Evolutionary conservation across 1,140 invertebrate species (phyloP).

Genomic region (Ostrea edulis): DNA sequence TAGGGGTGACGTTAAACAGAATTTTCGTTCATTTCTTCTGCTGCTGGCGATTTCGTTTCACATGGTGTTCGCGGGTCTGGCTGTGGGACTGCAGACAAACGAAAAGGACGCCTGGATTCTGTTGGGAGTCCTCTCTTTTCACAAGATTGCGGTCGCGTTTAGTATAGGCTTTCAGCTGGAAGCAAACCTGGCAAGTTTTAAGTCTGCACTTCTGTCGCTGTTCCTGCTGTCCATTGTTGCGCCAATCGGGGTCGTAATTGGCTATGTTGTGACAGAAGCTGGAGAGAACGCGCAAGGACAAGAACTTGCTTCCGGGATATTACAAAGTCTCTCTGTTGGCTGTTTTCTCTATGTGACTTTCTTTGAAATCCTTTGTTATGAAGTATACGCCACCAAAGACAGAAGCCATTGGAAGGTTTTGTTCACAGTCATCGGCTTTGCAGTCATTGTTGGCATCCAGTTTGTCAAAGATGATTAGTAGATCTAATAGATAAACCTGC

Average conservation of each 20-base stretch:
- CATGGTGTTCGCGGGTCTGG: conserved; percentile 74
- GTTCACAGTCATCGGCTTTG: conserved; percentile 59
- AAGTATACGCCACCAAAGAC: conserved; percentile 66
- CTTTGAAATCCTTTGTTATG: conserved; percentile 89
- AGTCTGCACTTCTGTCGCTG: conserved; percentile 68
- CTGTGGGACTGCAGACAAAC: conserved; percentile 71
- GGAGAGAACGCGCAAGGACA: conserved; percentile 59
- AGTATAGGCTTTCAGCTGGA: conserved; percentile 86
- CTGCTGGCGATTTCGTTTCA: conserved; percentile 73
- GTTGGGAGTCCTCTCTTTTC: conserved; percentile 82
- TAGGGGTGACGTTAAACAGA: background rate
- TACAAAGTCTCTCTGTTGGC: conserved; percentile 88
- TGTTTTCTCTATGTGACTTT: conserved; percentile 95
- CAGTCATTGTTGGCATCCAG: conserved; percentile 57
- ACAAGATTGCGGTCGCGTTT: conserved; percentile 89
- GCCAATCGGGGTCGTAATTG: conserved; percentile 83
- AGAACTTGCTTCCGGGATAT: conserved; percentile 78
- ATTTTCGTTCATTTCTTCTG: conserved; percentile 63
- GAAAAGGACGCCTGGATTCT: conserved; percentile 85
- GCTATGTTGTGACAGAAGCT: conserved; percentile 79
- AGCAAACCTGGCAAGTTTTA: conserved; percentile 82
- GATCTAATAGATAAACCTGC: too few relatives aligned
- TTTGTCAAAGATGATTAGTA: conserved; percentile 23
- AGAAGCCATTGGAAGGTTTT: conserved; percentile 58
- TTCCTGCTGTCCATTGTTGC: conserved; percentile 84